Conservation (phyloP, 2,797 vertebrate genomes). For the Halcyon leucocephala region DNA sequence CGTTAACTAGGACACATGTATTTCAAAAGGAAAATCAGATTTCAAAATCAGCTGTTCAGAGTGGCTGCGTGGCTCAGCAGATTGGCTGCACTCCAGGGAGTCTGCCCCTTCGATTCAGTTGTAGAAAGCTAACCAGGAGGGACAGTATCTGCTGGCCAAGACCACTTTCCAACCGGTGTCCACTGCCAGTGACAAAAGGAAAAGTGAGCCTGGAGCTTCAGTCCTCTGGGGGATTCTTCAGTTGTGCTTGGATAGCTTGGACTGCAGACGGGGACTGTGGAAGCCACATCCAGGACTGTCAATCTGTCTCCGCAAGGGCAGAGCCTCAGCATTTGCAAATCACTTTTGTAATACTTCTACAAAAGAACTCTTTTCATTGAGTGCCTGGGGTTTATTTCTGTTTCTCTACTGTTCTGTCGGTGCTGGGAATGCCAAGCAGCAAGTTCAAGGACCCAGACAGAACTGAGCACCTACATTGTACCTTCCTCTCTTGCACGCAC, state of each 20-base stretch:
- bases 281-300: not conserved
- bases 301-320: not conserved
- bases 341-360: not conserved
- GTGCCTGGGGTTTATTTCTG: not conserved
- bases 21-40: not conserved
- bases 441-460: not conserved
- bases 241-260: not conserved
- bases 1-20: not conserved
- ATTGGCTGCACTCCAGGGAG: not conserved
- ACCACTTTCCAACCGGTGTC: not conserved
- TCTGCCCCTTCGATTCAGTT: not conserved
- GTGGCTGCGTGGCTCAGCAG: not conserved
- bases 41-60: not conserved
- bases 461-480: not conserved
- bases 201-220: not conserved
- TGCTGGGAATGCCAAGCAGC: not conserved
- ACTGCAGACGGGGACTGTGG: not conserved
- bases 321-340: not conserved
- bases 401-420: not conserved
- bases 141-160: not conserved
- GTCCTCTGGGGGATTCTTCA: not conserved
- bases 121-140: not conserved
- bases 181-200: not conserved
- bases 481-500: not conserved
- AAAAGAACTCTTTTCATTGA: not conserved